phyloP scores from a whole-genome alignment of 2,797 vertebrate genomes.

The Iguana delicatissima region DNA sequence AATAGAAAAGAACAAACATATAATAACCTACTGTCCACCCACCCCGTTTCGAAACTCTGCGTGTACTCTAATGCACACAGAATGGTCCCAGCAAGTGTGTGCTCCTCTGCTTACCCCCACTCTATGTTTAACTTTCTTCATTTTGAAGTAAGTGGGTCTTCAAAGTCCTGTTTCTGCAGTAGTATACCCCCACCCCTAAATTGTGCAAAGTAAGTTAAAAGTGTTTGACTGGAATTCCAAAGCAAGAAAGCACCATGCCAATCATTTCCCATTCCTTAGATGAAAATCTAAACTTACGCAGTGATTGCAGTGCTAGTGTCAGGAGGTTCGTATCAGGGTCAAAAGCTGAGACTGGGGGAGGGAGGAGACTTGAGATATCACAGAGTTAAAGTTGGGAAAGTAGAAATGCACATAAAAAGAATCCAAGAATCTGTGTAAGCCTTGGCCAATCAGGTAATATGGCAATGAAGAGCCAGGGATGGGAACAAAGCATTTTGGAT shows the following conservation, averaged over 20 bases:
- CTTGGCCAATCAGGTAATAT: no score
- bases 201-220: not conserved
- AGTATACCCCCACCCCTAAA: not conserved
- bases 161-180: not conserved
- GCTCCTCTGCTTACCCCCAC: not conserved
- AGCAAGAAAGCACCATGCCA: not conserved
- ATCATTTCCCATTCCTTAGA: not conserved
- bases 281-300: not conserved
- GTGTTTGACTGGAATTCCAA: not conserved
- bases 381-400: no score
- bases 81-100: not conserved
- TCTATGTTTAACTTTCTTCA: not conserved
- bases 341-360: no score
- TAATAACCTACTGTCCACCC: no score
- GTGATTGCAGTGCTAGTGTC: no score
- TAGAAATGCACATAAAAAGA: no score
- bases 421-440: no score
- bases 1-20: not conserved
- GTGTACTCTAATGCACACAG: no score
- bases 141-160: not conserved
- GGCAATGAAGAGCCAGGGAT: no score
- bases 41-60: not conserved
- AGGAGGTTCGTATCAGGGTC: no score
- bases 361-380: no score
- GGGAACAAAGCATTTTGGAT: no score